Conservation (phyloP, 1,140 invertebrate genomes). For the Kradibia gibbosae region DNA sequence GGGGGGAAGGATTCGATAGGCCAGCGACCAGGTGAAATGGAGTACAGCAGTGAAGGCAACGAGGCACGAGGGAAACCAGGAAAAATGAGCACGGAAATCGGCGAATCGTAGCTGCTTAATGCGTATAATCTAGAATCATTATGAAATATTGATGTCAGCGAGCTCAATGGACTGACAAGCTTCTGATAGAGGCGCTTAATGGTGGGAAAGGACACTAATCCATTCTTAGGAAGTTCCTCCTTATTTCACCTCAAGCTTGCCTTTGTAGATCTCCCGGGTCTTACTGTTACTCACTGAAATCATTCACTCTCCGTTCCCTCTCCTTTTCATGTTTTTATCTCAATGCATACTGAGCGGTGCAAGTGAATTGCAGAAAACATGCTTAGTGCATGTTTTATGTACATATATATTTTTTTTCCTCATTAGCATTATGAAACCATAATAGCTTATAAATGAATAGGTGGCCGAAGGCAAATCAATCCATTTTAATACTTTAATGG, state of each 20-base stretch:
- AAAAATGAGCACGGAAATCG: slow-evolving; percentile 32
- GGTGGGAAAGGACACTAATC: not conserved
- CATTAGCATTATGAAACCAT: slow-evolving; percentile 14
- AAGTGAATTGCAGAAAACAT: slow-evolving; percentile 3
- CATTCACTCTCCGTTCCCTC: not conserved
- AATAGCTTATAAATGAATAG: slow-evolving; percentile 28
- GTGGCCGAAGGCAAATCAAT: not conserved
- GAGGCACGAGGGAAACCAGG: not conserved
- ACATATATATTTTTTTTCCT: slow-evolving; percentile 38
- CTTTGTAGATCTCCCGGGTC: not conserved
- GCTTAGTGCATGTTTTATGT: not conserved
- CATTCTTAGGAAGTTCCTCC: not conserved
- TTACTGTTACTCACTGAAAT: slow-evolving; percentile 1
- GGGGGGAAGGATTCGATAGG: slow-evolving; percentile 14
- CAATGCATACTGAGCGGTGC: not conserved
- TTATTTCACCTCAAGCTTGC: not conserved
- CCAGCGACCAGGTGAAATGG: slow-evolving; percentile 23
- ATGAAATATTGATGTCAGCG: slow-evolving; percentile 2
- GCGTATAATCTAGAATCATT: slow-evolving; percentile 10
- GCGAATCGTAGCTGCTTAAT: slow-evolving; percentile 21
- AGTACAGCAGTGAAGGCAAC: not conserved
- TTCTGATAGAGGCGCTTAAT: not conserved
- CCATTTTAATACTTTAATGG: not conserved
- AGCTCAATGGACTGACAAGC: not conserved
- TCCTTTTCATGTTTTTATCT: not conserved